Evolutionary conservation across 2,888 invertebrate species (phyloP), one percentile per base, ranked within the genome.

Genomic region (Phlogophora meticulosa): DNA sequence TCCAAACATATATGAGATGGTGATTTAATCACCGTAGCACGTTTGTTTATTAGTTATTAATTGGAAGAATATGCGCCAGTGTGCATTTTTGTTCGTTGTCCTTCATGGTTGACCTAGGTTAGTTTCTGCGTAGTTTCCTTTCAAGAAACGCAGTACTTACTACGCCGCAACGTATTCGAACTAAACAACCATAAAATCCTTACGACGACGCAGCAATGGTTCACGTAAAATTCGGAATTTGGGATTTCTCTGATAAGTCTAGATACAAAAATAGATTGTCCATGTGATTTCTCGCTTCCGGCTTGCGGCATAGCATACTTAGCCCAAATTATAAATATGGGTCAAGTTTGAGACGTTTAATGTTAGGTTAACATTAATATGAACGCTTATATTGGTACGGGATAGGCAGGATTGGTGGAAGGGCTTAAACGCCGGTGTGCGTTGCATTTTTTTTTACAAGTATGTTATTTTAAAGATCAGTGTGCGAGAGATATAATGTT

Each of bases 41-140:
- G n/a, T n/a, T n/a, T n/a, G n/a, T n/a, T n/a, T n/a, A n/a, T n/a
- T n/a, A n/a, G n/a, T 28, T 28, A 28, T 28, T 5, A 13, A 24
- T 10, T 17, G 15, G 32, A n/a, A 13, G 61, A 10, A 38, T 7
- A 17, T 42, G 24, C 22, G 11, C 42, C n/a, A 38, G 20, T 56
- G 46, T 48, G 57, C 45, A 53, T 58, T 63, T 73, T 55, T 45
- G 3, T 59, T 42, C 24, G 48, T 22, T 34, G 80, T 48, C 81
- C 82, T 82, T 78, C 72, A 62, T 38, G 56, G 46, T 73, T 82
- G 77, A 82, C 81, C 82, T 77, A 82, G 82, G 82, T 82, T 74
- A 82, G 66, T 81, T 58, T 67, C 71, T 82, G 64, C 82, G 83
- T 73, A 81, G 61, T 74, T 77, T 63, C 52, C 17, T 53, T 51